These are phyloP conservation scores for Drosophila prosaltans DNA, from an alignment of 1,140 invertebrate species.

Conservation along the genomic window DNA sequence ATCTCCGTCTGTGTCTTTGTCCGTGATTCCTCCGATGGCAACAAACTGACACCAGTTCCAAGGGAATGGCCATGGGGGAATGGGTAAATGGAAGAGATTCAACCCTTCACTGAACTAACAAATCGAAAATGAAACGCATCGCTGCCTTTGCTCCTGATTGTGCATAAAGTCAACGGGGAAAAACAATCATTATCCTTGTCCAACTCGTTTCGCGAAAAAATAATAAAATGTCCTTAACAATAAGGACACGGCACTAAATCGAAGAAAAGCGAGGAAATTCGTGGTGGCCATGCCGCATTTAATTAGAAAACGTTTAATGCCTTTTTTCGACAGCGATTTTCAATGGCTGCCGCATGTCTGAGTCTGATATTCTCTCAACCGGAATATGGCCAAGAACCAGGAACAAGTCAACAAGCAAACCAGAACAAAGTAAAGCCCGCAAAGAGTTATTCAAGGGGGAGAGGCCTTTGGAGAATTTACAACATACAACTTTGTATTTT, in stretches of 20 bases:
- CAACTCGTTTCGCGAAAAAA: conserved; percentile 53
- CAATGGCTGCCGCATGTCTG: conserved; percentile 21
- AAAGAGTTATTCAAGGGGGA: neutral
- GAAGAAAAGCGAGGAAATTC: conserved; percentile 7
- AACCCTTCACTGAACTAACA: conserved; percentile 54
- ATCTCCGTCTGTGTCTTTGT: neutral
- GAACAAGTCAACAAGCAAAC: neutral
- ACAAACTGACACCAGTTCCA: conserved; percentile 30
- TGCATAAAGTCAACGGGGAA: conserved; percentile 51
- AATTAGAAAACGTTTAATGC: conserved; percentile 82
- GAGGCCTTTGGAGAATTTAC: conserved; percentile 26
- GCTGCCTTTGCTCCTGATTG: conserved; percentile 49
- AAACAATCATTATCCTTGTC: conserved; percentile 76
- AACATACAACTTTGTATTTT: conserved; percentile 15
- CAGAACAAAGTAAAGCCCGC: neutral
- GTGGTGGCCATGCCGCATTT: conserved; percentile 54
- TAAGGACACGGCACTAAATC: conserved; percentile 21
- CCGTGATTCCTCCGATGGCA: conserved; percentile 67
- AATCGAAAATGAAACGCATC: conserved; percentile 65
- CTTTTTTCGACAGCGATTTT: conserved; percentile 35
- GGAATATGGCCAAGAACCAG: conserved; percentile 31
- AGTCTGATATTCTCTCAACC: conserved; percentile 35
- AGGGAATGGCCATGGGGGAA: neutral
- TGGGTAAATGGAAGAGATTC: conserved; percentile 15
- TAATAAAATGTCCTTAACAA: conserved; percentile 65